Base-by-base conservation (phyloP, 2,113 vertebrate species). In the Sapajus apella region DNA sequence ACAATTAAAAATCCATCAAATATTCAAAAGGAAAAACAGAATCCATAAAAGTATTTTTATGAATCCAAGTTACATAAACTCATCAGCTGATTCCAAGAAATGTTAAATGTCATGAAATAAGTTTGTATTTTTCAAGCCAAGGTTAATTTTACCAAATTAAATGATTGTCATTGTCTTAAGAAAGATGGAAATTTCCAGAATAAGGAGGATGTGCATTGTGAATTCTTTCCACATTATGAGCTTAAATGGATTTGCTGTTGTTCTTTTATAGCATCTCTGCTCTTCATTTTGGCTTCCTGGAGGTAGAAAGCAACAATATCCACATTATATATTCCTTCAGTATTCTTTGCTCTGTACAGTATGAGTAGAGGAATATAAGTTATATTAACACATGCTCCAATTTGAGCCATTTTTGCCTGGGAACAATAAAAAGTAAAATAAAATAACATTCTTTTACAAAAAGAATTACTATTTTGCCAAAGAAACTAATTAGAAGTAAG, bases 351-450 rank as follows among this genome's bases (percentile, higher is more conserved):
- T 68, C 4, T 72, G 2, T 2, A 21, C 40, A 3, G 6, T 6
- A 20, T 10, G 21, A n/a, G 8, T 18, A 47, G 5, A 0, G 3
- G 11, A 1, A 25, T 5, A 21, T 10, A 47, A 7, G 0, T 72
- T 73, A 64, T 30, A 93, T 80, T 72, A 80, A 61, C 20, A 72
- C 7, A 58, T 3, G 10, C 35, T 94, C 47, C 6, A 72, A 12
- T 70, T 47, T 30, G 30, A 64, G 3, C 3, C 16, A 40, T 87
- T 16, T 91, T 91, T 89, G 9, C 5, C 11, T 70, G 12, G 10
- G 20, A 94, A 56, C 25, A 50, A 4, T 23, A 32, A 20, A 56
- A 27, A 73, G 27, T 64, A 64, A 50, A 23, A 55, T 18, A 25
- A 45, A 76, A n/a, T 23, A 76, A 14, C 21, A 77, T 55, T 35